Evolutionary conservation across 2,888 invertebrate genomes (phyloP).

Genomic region (Tineola bisselliella): DNA sequence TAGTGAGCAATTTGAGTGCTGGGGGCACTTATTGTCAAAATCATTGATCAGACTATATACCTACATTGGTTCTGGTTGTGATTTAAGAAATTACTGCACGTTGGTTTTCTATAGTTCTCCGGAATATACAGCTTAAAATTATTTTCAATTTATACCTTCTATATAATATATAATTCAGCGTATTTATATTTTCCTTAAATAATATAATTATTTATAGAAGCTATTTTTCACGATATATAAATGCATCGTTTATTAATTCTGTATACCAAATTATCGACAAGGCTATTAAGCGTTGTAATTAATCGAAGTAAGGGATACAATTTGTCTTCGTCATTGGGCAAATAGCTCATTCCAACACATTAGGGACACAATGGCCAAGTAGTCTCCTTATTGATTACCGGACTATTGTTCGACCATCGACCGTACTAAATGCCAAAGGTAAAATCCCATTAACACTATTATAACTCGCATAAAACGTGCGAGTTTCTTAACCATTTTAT

Average conservation of each 20-base stretch:
- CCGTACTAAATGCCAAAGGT: conserved; percentile 2
- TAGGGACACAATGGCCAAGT: conserved; percentile 56
- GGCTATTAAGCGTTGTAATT: conserved; percentile 52
- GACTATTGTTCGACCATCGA: conserved; percentile 42
- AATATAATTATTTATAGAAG: neutral
- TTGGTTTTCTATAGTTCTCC: too few relatives aligned
- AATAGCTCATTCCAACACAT: conserved; percentile 66
- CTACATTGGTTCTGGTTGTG: too few relatives aligned
- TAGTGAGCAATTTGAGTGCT: too few relatives aligned
- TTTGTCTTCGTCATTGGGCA: conserved; percentile 64
- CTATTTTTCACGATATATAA: neutral
- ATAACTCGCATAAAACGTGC: neutral
- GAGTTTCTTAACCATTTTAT: too few relatives aligned
- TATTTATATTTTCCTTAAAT: neutral
- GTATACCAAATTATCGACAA: neutral
- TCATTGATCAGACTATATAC: too few relatives aligned
- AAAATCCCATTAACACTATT: neutral
- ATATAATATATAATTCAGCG: neutral
- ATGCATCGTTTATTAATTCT: neutral
- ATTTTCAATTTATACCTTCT: too few relatives aligned
- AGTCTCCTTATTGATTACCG: conserved; percentile 58
- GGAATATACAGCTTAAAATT: too few relatives aligned
- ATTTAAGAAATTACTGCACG: too few relatives aligned
- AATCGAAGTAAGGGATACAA: conserved; percentile 55
- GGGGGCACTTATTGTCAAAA: too few relatives aligned